Evolutionary conservation across 2,888 invertebrate genomes (phyloP).

Genomic region (Archaeoteleia sp.): DNA sequence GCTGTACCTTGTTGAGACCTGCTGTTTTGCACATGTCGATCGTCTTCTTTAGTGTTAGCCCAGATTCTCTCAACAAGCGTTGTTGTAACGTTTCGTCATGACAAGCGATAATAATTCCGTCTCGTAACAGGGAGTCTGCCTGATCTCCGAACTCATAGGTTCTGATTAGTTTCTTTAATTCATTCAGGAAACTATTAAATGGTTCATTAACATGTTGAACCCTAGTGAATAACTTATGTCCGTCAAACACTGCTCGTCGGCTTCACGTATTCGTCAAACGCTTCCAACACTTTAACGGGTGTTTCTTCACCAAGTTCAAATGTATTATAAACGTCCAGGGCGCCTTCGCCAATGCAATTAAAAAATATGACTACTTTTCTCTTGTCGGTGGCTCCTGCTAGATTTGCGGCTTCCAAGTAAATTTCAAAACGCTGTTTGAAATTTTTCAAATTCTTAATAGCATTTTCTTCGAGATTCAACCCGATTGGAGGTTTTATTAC

Average conservation of each 20-base stretch:
- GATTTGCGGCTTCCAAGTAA: neutral
- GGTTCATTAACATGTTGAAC: conserved; percentile 43
- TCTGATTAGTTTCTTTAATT: conserved; percentile 45
- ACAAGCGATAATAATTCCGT: conserved; percentile 41
- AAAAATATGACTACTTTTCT: neutral
- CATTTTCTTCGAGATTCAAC: neutral
- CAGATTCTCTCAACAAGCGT: conserved; percentile 39
- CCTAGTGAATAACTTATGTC: conserved; percentile 27
- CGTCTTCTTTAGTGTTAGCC: too few relatives aligned
- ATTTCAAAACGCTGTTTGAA: conserved; percentile 4
- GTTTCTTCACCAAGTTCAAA: neutral
- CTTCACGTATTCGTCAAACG: conserved; percentile 2
- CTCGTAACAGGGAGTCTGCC: conserved; percentile 43
- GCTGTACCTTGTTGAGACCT: too few relatives aligned
- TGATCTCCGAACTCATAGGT: conserved; percentile 52
- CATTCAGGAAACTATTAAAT: conserved; percentile 50
- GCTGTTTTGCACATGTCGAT: too few relatives aligned
- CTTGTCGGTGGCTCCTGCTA: neutral
- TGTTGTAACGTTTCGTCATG: conserved; percentile 38
- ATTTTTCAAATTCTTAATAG: neutral
- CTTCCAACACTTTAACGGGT: neutral
- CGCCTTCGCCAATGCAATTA: neutral
- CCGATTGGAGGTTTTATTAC: too few relatives aligned
- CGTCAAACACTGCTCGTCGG: conserved; percentile 35
- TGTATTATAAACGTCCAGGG: neutral